These are phyloP conservation scores for Tachina grossa DNA, from an alignment of 2,888 invertebrate genomes.

Conservation along the genomic window DNA sequence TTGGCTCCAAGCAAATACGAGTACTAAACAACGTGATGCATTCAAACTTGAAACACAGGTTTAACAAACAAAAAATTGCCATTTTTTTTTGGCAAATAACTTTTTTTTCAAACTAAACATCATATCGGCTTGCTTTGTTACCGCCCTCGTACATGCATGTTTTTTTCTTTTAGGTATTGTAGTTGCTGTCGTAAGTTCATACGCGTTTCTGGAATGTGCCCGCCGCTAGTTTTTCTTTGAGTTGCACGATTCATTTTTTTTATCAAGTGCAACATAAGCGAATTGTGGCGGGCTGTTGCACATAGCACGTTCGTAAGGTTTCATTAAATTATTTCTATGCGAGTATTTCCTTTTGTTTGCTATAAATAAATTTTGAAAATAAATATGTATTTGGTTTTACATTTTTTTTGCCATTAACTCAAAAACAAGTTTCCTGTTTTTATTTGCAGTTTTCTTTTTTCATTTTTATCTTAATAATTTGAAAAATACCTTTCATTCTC, in stretches of 20 bases:
- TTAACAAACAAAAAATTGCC: too few species aligned
- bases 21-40: too few species aligned
- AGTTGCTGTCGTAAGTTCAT: slow-evolving; percentile 5
- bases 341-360: slow-evolving; percentile 34
- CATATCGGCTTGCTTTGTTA: too few species aligned
- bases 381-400: slow-evolving; percentile 8
- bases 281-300: slow-evolving; percentile 25
- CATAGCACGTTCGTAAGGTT: slow-evolving; percentile 39
- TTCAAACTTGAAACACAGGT: too few species aligned
- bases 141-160: background rate
- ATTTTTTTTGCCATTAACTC: slow-evolving; percentile 4
- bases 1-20: too few species aligned
- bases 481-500: slow-evolving; percentile 55
- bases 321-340: slow-evolving; percentile 29
- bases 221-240: slow-evolving; percentile 30
- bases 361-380: slow-evolving; percentile 18
- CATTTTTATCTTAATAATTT: background rate
- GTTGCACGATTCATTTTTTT: slow-evolving; percentile 41
- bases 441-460: background rate
- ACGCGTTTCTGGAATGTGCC: slow-evolving; percentile 58
- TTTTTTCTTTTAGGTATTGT: background rate
- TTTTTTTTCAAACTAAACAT: too few species aligned
- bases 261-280: slow-evolving; percentile 65
- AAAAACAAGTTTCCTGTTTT: slow-evolving; percentile 51
- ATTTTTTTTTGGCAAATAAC: too few species aligned